These are phyloP conservation scores for Sinopyrophorus schimmeli DNA, from an alignment of 2,888 invertebrate genomes.

Conservation along the genomic window DNA sequence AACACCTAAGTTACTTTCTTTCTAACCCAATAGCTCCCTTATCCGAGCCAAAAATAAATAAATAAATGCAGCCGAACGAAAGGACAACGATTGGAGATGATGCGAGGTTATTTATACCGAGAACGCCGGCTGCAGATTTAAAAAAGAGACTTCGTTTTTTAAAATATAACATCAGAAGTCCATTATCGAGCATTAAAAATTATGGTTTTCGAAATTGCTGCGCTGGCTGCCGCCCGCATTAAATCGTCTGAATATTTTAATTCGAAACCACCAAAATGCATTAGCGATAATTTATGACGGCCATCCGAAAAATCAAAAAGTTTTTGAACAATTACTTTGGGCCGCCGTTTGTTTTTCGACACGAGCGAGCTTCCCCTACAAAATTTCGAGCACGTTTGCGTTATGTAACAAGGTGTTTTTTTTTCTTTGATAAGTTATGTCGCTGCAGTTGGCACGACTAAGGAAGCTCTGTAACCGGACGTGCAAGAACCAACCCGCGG, in stretches of 20 bases:
- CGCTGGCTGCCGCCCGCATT: too few relatives aligned
- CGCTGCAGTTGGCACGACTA: slow-evolving; percentile 37
- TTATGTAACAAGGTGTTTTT: slow-evolving; percentile 15
- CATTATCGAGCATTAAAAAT: slow-evolving; percentile 33
- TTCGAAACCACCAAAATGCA: slow-evolving; percentile 45
- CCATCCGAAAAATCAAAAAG: too few relatives aligned
- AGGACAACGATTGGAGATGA: too few relatives aligned
- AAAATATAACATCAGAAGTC: slow-evolving; percentile 30
- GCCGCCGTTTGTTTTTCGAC: neutral
- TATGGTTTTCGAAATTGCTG: slow-evolving; percentile 28
- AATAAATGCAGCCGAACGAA: too few relatives aligned
- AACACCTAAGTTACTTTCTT: too few relatives aligned
- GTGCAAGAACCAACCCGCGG: slow-evolving; percentile 45
- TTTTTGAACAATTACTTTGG: too few relatives aligned
- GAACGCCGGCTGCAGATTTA: too few relatives aligned
- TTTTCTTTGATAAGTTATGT: slow-evolving; percentile 29
- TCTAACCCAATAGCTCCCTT: too few relatives aligned
- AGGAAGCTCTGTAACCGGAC: slow-evolving; percentile 38
- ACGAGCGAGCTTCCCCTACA: neutral
- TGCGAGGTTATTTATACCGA: too few relatives aligned
- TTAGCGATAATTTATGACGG: slow-evolving; percentile 43
- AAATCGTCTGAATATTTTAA: slow-evolving; percentile 46
- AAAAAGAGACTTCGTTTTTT: too few relatives aligned
- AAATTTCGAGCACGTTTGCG: slow-evolving; percentile 24
- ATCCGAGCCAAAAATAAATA: too few relatives aligned